Evolutionary conservation across 1,140 invertebrate genomes (phyloP).

Genomic region (Papilio machaon): DNA sequence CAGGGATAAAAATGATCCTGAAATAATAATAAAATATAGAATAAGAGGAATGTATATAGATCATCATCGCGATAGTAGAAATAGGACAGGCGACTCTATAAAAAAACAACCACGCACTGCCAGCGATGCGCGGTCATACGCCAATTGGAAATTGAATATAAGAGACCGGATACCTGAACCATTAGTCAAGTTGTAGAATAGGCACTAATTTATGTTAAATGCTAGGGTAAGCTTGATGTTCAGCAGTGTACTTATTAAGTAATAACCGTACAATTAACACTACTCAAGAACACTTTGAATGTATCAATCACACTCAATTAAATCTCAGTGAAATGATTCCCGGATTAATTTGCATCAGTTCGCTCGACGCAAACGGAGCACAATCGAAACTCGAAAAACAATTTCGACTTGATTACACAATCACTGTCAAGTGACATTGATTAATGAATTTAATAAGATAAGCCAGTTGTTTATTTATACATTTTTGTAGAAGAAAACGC

Average conservation of each 20-base stretch:
- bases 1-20: too few species aligned
- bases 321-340: slow-evolving; percentile 6
- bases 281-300: neutral
- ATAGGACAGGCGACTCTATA: too few species aligned
- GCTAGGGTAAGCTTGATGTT: too few species aligned
- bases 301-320: neutral
- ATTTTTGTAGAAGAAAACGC: neutral
- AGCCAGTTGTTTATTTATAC: neutral
- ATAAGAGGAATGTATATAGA: neutral
- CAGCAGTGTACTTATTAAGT: neutral
- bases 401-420: slow-evolving; percentile 20
- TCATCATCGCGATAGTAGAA: too few species aligned
- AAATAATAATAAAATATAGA: neutral
- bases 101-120: too few species aligned
- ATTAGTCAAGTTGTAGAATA: too few species aligned
- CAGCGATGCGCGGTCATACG: too few species aligned
- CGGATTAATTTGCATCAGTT: neutral
- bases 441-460: slow-evolving; percentile 1
- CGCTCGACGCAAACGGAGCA: neutral
- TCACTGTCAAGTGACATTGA: slow-evolving; percentile 7
- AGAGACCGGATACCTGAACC: too few species aligned
- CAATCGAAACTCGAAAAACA: slow-evolving; percentile 7
- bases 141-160: too few species aligned
- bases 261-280: neutral
- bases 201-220: too few species aligned